Evolutionary conservation across 2,888 invertebrate genomes (phyloP), one percentile per base, ranked within the genome.

Genomic region (Mythimna loreyi): DNA sequence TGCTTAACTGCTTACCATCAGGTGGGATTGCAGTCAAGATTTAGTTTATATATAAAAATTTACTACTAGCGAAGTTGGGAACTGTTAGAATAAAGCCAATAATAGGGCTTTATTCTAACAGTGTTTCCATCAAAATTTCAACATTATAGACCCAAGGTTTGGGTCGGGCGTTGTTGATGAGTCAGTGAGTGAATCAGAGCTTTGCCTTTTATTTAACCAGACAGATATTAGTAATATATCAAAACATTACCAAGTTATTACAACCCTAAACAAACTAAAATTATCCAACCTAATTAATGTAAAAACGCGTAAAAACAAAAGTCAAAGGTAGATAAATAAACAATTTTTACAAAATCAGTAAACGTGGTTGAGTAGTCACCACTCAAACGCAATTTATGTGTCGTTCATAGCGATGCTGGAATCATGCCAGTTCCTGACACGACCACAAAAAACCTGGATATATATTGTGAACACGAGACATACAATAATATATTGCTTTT

Each of bases 371-470:
- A 81, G 65, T 72, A 72, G 70, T 67, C 61, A 60, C 52, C 66
- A 82, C 57, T 68, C 63, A 52, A 68, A 68, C 28, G 23, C 28
- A 63, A 82, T 89, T 88, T 87, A 90, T 88, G 77, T 67, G 80
- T 75, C 82, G 81, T 84, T 84, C 84, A 72, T 64, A 69, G 84
- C 81, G 76, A 76, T 73, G 75, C 87, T 91, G 91, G 91, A 89
- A 84, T 78, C 72, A 69, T 58, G 91, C 92, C 91, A 92, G 87
- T 19, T 81, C 70, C 77, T 84, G 82, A 85, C 85, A 86, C 79
- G 62, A 75, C 80, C 80, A 77, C 75, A 73, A 67, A 84, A 79
- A 80, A 76, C 45, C 65, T 67, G 62, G 30, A 73, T 72, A 83
- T 85, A 83, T 83, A 87, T 81, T 70, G 69, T 72, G 63, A 61